Evolutionary conservation across 2,888 invertebrate species (phyloP), one percentile per base, ranked within the genome.

Genomic region (Spicauda simplicius): DNA sequence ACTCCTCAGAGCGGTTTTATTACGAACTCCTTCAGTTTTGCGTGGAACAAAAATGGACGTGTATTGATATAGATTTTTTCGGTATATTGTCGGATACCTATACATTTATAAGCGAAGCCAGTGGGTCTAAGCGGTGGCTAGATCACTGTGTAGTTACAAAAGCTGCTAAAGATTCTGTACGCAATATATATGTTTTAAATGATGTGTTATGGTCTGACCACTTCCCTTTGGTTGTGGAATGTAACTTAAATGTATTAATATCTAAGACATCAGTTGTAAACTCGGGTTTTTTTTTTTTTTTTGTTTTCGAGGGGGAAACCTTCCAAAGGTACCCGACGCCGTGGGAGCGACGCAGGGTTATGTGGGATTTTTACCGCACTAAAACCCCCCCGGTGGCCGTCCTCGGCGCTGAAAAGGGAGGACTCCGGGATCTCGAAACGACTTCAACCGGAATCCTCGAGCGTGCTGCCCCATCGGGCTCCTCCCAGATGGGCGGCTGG

Each of bases 181-280:
- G 7, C 0, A 16, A 30, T 55, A 14, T 55, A 8, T n/a, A 6
- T 55, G 10, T 55, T n/a, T 6, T 25, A 8, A 14, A 55, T 55
- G 54, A 55, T 30, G 54, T 55, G 3, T 30, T 14, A 0, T 55
- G 54, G 54, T 55, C 54, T 1, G 74, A 73, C 52, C 71, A 74
- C n/a, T 69, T 64, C 53, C 73, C 73, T 1, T 19, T 73, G 10
- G 19, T 60, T 48, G 37, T 76, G 7, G 14, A 45, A 45, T 45
- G 48, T 16, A 16, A 48, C 2, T 14, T 48, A 16, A 7, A 48
- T 1, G 8, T 16, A 8, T 12, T 45, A 45, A 6, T 16, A 16
- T 0, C 48, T 48, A 16, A 14, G n/a, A 45, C 14, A 45, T 10
- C 33, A 33, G 33, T 33, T 8, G 33, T 33, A 33, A 33, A 33